Evolutionary conservation across 2,888 invertebrate genomes (phyloP), one percentile per base, ranked within the genome.

Genomic region (Apantesis nais): DNA sequence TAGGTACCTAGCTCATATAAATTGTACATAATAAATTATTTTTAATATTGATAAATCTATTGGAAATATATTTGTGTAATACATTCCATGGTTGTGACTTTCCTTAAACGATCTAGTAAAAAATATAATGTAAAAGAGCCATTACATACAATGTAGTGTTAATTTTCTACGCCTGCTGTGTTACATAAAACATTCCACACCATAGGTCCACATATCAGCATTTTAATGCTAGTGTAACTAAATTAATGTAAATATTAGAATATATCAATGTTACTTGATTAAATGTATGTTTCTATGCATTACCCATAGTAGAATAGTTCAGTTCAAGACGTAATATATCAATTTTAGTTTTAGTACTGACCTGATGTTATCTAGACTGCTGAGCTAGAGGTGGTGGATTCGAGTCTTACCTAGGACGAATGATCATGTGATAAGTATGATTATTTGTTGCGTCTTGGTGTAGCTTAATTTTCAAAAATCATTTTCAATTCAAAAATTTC

Each of bases 181-280:
- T 77, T 70, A 66, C 22, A 73, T 79, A 77, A 78, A 72, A 76
- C 74, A 78, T 83, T 79, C 75, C 73, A 73, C 68, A 65, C 74
- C 63, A 77, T 74, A 73, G 66, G 69, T 79, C 73, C 74, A 83
- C 86, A 85, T 85, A 86, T 86, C 86, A 83, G 70, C 66, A 76
- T 77, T 78, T 64, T 64, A 67, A 70, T 73, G 65, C 72, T 73
- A 74, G 70, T 76, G 73, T 78, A 72, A 74, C 74, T 75, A 82
- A 82, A 78, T 82, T 75, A 79, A 83, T 86, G 83, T 85, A 86
- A 79, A 84, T 85, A 84, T 74, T 78, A 83, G 77, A 82, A 72
- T 79, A 81, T 72, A 81, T 64, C 67, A 74, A 81, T 83, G 76
- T 78, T 78, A 71, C 66, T 55, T 62, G 66, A 66, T 34, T 64